phyloP scores from a whole-genome alignment of 2,888 invertebrate genomes.

The Lamellibrachia satsuma region DNA sequence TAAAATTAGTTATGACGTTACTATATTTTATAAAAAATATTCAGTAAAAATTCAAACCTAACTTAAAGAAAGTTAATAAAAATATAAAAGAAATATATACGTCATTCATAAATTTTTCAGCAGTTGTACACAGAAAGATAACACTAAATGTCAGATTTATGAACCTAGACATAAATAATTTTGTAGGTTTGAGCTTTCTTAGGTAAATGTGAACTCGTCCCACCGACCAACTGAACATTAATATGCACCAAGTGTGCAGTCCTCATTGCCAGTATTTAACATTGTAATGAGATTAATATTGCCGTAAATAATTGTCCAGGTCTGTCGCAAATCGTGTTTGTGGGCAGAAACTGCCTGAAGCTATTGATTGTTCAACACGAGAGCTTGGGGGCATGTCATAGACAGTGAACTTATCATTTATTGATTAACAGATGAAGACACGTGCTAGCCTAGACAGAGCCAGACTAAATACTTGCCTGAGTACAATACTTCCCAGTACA shows the following conservation, averaged over 20 bases:
- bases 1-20: not conserved
- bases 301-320: slow-evolving; percentile 3
- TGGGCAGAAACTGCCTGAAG: not conserved
- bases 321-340: slow-evolving; percentile 1
- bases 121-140: not conserved
- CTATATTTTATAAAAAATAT: not conserved
- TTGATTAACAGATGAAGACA: slow-evolving; percentile 13
- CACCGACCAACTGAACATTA: not conserved
- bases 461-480: not conserved
- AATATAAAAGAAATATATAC: not conserved
- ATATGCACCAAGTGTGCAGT: not conserved
- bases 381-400: not conserved
- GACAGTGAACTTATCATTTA: slow-evolving; percentile 11
- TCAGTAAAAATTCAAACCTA: not conserved
- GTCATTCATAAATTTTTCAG: not conserved
- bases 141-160: not conserved
- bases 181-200: not conserved
- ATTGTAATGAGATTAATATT: not conserved
- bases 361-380: not conserved
- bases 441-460: not conserved
- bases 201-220: not conserved
- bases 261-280: not conserved
- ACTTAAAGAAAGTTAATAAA: not conserved
- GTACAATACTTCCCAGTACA: not conserved
- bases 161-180: not conserved